Percentiles rank a stretch among this genome's conserved stretches.
Conservation (phyloP, 2,888 invertebrate species). For the Galerucella calmariensis region DNA sequence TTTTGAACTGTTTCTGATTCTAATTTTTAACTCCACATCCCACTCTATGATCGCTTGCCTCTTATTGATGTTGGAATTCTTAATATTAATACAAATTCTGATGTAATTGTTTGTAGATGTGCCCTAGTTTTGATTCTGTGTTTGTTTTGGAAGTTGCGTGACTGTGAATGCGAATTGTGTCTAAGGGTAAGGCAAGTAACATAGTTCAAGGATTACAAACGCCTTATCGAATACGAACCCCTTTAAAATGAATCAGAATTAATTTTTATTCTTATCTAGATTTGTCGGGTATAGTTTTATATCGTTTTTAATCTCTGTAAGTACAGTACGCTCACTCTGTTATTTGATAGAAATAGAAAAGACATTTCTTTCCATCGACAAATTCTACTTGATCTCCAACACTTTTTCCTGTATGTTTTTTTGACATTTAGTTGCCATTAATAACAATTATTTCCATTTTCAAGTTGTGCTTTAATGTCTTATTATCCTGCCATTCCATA, state of each 20-base stretch:
- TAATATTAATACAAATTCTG: not conserved
- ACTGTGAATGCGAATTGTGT: slow-evolving; percentile 16
- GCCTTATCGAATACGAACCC: slow-evolving; percentile 9
- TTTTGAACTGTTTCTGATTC: too few relatives aligned
- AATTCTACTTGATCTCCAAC: too few relatives aligned
- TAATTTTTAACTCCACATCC: too few relatives aligned
- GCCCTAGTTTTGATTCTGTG: slow-evolving; percentile 5
- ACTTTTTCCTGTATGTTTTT: too few relatives aligned
- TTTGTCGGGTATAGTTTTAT: not conserved
- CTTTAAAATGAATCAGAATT: slow-evolving; percentile 10
- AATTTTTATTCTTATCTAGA: slow-evolving; percentile 15
- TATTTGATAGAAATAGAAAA: too few relatives aligned
- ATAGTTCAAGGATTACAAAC: slow-evolving; percentile 9
- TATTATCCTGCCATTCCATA: too few relatives aligned
- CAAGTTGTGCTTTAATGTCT: too few relatives aligned
- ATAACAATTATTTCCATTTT: too few relatives aligned
- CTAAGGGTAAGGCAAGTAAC: slow-evolving; percentile 10
- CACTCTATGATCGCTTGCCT: too few relatives aligned
- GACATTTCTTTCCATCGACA: too few relatives aligned
- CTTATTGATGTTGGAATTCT: too few relatives aligned
- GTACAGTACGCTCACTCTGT: not conserved
- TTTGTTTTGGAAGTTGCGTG: slow-evolving; percentile 18
- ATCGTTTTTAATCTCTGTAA: not conserved
- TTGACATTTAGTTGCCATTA: too few relatives aligned
- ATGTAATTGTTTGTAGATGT: not conserved